Evolutionary conservation across 1,140 invertebrate genomes (phyloP).

Genomic region (Lordiphosa mommai): DNA sequence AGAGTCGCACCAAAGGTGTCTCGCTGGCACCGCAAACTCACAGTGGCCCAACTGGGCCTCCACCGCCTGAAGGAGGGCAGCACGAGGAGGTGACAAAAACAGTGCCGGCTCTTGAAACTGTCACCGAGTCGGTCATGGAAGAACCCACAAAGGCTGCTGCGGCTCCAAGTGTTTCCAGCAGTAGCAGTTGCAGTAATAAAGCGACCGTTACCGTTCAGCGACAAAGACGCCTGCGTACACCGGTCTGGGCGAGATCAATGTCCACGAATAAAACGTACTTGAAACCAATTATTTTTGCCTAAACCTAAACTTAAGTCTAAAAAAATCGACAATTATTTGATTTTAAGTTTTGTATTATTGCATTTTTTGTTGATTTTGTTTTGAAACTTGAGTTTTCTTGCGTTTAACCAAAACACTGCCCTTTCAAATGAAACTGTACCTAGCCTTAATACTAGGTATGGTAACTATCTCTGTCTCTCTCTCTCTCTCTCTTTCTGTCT

Average conservation of each 20-base stretch:
- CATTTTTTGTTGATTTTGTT: constrained; percentile 50
- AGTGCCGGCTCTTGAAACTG: constrained; percentile 30
- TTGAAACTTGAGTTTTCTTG: constrained; percentile 42
- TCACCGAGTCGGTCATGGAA: constrained; percentile 35
- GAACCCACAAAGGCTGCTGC: constrained; percentile 11
- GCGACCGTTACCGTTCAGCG: constrained; percentile 76
- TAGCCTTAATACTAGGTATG: neutral
- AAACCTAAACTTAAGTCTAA: constrained; percentile 17
- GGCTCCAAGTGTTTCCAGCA: constrained; percentile 62
- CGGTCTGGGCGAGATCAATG: constrained; percentile 87
- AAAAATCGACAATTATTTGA: constrained; percentile 1
- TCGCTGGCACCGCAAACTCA: constrained; percentile 63
- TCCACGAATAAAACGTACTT: constrained; percentile 79
- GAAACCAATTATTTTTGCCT: constrained; percentile 48
- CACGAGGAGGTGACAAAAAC: constrained; percentile 6
- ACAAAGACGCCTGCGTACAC: constrained; percentile 85
- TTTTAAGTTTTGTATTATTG: constrained; percentile 24
- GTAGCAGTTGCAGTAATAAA: constrained; percentile 79
- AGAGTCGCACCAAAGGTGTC: constrained; percentile 61
- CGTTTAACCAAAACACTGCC: constrained; percentile 50
- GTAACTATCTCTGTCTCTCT: constrained; percentile 22
- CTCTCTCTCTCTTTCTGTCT: constrained; percentile 28
- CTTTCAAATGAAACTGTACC: constrained; percentile 14
- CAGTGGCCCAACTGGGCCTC: constrained; percentile 67
- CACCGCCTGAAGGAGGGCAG: constrained; percentile 39